Percentiles rank a stretch among this genome's conserved stretches.
phyloP scores from a whole-genome alignment of 1,140 invertebrate species.

The Leptestheria dahalacensis region DNA sequence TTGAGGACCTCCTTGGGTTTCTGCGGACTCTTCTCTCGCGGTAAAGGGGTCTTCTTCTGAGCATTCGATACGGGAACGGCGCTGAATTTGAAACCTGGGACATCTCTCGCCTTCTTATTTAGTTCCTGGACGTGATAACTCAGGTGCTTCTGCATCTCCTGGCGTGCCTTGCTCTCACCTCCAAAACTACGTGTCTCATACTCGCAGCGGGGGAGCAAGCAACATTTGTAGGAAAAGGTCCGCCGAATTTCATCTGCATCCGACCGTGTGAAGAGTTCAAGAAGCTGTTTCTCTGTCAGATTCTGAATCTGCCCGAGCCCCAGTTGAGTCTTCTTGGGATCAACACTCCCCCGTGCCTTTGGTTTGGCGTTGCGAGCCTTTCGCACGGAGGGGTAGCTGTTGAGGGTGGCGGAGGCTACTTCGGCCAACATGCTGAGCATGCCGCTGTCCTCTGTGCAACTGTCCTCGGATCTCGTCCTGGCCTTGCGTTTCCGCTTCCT shows the following conservation, averaged over 20 bases:
- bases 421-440: constrained; percentile 36
- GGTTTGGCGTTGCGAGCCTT: constrained; percentile 21
- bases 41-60: background rate
- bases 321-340: constrained; percentile 19
- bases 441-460: background rate
- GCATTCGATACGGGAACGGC: constrained; percentile 3
- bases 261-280: constrained; percentile 40
- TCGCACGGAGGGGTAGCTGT: constrained; percentile 28
- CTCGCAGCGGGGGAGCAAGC: constrained; percentile 31
- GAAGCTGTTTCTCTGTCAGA: constrained; percentile 35
- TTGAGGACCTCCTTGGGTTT: background rate
- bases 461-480: background rate
- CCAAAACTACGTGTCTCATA: constrained; percentile 40
- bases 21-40: background rate
- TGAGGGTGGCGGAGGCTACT: constrained; percentile 34
- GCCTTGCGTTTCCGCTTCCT: background rate
- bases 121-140: constrained; percentile 33
- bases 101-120: constrained; percentile 19
- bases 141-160: constrained; percentile 38
- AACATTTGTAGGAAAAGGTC: constrained; percentile 39
- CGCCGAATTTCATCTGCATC: constrained; percentile 38
- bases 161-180: constrained; percentile 37
- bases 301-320: constrained; percentile 33
- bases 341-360: constrained; percentile 2
- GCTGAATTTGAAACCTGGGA: constrained; percentile 4